Evolutionary conservation across 2,797 vertebrate species (phyloP).

Genomic region (Galaxias olidus): DNA sequence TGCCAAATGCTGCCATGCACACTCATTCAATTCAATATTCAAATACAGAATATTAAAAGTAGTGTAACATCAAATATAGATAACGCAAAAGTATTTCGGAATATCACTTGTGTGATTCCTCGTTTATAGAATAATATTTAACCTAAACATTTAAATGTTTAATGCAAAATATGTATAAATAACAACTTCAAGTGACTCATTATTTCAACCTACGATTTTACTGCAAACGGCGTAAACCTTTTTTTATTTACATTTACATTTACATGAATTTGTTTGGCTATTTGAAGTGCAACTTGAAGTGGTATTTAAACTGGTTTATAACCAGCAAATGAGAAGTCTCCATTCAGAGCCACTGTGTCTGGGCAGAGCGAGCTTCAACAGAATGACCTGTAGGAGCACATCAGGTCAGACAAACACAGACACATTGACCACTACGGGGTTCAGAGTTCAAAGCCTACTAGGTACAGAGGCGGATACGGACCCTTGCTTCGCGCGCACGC

Average conservation of each 20-base stretch:
- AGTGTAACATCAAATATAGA: too few relatives aligned
- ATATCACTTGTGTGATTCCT: too few relatives aligned
- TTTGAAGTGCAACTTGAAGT: neutral
- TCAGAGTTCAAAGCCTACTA: constrained; percentile 44
- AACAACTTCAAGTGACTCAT: too few relatives aligned
- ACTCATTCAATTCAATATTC: too few relatives aligned
- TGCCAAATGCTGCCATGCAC: constrained; percentile 39
- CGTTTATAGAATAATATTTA: neutral
- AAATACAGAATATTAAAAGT: too few relatives aligned
- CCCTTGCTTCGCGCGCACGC: constrained; percentile 14
- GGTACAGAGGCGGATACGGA: constrained; percentile 23
- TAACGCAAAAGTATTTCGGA: too few relatives aligned
- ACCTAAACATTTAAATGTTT: neutral
- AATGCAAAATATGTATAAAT: too few relatives aligned
- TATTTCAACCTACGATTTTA: too few relatives aligned
- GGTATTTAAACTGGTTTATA: too few relatives aligned
- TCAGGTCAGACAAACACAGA: constrained; percentile 61
- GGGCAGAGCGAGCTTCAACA: constrained; percentile 17
- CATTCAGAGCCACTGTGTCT: neutral
- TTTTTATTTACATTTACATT: too few relatives aligned
- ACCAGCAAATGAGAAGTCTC: neutral
- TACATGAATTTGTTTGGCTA: neutral
- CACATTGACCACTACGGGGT: constrained; percentile 35
- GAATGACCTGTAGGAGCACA: constrained; percentile 26
- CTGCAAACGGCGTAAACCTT: too few relatives aligned